Evolutionary conservation across 2,797 vertebrate genomes (phyloP), one percentile per base, ranked within the genome.

Genomic region (Halcyon leucocephala): DNA sequence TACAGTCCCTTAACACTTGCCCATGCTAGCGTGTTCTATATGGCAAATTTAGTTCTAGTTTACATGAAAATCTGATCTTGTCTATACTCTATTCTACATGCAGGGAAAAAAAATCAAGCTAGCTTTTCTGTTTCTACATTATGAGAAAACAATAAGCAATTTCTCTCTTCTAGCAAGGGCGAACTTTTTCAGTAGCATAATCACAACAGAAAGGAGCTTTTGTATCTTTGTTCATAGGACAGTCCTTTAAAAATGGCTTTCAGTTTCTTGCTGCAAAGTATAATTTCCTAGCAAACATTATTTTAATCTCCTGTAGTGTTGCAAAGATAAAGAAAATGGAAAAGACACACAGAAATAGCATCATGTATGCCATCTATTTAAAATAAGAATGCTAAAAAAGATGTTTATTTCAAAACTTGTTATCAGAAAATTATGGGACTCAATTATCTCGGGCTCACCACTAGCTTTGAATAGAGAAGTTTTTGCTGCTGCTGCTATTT

Each of bases 261-360:
- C 21, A 35, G 33, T 21, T 87, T 77, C 71, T 48, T 80, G 39
- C 41, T 70, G 55, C 35, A 61, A 82, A 91, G 39, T 15, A 17
- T 31, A 57, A 37, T 41, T 87, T 74, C 37, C 78, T 44, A 90
- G 70, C 6, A 86, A 90, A 71, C 28, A 14, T 46, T 54, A 48
- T 52, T 93, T 89, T 52, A 48, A 72, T 72, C 54, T 79, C 41
- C 25, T 64, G 28, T n/a, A 39, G 37, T 58, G 64, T 5, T 25
- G 25, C 39, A 61, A 80, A 90, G 25, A 78, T 41, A 65, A 89
- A 57, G 24, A 61, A 48, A 90, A 84, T 24, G 46, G 33, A 70
- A 82, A 88, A 70, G 37, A 65, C 37, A 82, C 19, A 71, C 18
- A 86, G 41, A 93, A 95, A 80, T 31, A 95, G 66, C 62, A 91